Conservation (phyloP, 2,113 vertebrate genomes). For the Motacilla alba region DNA sequence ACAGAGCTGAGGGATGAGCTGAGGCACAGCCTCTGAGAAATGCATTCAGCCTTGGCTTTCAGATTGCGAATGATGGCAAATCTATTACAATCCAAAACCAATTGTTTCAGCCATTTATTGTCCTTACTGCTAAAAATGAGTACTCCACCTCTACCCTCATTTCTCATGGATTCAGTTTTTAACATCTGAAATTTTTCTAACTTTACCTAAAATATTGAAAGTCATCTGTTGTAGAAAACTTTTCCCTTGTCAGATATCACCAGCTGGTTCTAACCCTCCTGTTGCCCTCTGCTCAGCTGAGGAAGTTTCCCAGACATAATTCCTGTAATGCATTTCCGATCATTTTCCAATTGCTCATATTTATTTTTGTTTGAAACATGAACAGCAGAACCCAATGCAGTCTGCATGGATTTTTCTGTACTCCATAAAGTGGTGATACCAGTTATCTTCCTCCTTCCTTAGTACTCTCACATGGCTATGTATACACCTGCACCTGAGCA, state of each 20-base stretch:
- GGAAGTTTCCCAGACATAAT: background rate
- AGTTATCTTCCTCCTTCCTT: background rate
- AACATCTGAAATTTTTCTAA: background rate
- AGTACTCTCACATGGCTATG: background rate
- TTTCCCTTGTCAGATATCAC: background rate
- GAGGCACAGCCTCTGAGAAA: background rate
- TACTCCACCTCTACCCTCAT: background rate
- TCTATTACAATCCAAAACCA: background rate
- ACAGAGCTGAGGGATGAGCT: background rate
- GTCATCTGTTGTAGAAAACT: background rate
- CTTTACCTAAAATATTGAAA: background rate
- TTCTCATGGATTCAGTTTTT: background rate
- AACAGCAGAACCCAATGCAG: background rate
- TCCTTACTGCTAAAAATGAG: background rate
- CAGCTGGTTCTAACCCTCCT: background rate
- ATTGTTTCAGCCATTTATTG: background rate
- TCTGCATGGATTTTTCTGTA: background rate
- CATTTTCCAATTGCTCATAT: background rate
- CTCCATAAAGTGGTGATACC: background rate
- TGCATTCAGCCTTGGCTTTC: background rate
- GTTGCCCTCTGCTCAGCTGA: background rate
- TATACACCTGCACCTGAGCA: background rate
- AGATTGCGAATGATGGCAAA: background rate
- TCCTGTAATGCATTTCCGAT: background rate
- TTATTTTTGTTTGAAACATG: background rate